A percentile compares a stretch with the other conserved stretches of the same genome.
These are phyloP conservation scores for Sthenelais limicola DNA, from an alignment of 2,888 invertebrate species.

Conservation along the genomic window DNA sequence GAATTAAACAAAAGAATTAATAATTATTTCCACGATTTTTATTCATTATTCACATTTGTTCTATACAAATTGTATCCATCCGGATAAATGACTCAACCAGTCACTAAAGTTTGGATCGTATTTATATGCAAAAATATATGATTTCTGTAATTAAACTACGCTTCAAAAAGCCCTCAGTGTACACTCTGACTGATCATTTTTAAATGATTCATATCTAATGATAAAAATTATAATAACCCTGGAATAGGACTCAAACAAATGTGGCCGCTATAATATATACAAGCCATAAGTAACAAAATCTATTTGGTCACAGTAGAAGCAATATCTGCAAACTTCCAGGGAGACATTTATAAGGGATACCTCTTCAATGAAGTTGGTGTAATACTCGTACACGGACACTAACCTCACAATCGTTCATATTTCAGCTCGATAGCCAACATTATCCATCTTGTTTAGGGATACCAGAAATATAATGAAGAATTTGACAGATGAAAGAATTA, in stretches of 20 bases:
- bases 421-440: too few relatives aligned
- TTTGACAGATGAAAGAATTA: too few relatives aligned
- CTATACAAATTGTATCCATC: constrained; percentile 36
- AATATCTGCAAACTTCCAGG: neutral
- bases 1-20: neutral
- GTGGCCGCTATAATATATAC: constrained; percentile 28
- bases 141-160: constrained; percentile 40
- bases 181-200: constrained; percentile 23
- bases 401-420: too few relatives aligned
- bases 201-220: constrained; percentile 29
- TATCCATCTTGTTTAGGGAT: too few relatives aligned
- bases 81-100: constrained; percentile 34
- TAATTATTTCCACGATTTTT: constrained; percentile 18
- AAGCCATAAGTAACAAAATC: constrained; percentile 2
- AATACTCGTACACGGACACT: too few relatives aligned
- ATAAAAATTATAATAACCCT: constrained; percentile 33
- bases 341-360: too few relatives aligned
- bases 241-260: constrained; percentile 32
- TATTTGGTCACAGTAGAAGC: neutral
- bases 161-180: constrained; percentile 38
- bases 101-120: constrained; percentile 32
- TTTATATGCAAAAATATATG: constrained; percentile 42
- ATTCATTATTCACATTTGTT: constrained; percentile 39
- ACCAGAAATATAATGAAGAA: too few relatives aligned
- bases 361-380: too few relatives aligned